Base-by-base conservation (phyloP, 2,113 vertebrate genomes). In the Myocastor coypus region DNA sequence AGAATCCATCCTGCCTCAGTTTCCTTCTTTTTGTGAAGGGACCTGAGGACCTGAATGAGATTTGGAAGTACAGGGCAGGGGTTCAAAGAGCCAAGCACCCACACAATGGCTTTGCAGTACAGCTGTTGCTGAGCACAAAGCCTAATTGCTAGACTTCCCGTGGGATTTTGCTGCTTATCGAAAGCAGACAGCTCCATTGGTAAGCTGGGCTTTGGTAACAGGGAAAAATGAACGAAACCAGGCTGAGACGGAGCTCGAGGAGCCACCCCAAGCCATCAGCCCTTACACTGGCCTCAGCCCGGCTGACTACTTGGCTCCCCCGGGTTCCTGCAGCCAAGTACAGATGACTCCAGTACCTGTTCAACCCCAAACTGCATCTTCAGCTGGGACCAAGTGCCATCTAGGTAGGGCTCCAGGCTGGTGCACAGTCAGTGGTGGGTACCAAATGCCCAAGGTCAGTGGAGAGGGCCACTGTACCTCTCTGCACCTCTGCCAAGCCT, bases 301-400 rank as follows among this genome's bases (percentile, higher is more conserved):
- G 92, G 80, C 78, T 0, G 82, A 90, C 92, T 94, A 92, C 97
- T 91, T 96, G 95, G 3, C 55, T 96, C 92, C n/a, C 94, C 52
- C 0, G 87, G 85, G 95, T 96, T 95, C 96, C 96, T 96, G 61
- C 22, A 87, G 34, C 52, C 4, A 42, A 24, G 57, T 66, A 63
- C 86, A 96, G 96, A 90, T 80, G 92, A 24, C 71, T 97, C 96
- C 97, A 93, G 89, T 83, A 92, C 94, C 94, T 93, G 63, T 96
- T 96, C 96, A 94, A 66, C 52, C 0, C 6, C 59, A 86, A 91
- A 84, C 94, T 26, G 80, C 87, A 0, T 0, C 64, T 84, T 95
- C 96, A 96, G 94, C 92, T 96, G 92, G 97, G 94, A 97, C 90
- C 94, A 89, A 96, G 95, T 97, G 96, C 96, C 96, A 73, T 93